Conservation (phyloP, 2,797 vertebrate genomes). For the Crypturellus tataupa region DNA sequence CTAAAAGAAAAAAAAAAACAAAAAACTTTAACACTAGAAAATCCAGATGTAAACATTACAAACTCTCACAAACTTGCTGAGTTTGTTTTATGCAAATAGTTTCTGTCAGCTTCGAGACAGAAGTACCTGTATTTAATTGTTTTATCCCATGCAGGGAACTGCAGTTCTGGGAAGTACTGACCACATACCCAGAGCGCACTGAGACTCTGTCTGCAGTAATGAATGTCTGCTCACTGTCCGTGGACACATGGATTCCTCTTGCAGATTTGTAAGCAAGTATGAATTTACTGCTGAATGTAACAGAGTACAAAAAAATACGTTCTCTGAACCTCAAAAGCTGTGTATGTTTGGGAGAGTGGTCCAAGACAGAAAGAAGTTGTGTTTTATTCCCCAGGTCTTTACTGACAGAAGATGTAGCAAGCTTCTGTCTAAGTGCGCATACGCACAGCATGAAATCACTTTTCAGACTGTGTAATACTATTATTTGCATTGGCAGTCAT, state of each 20-base stretch:
- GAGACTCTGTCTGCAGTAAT: rapidly evolving
- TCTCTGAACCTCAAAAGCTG: not conserved
- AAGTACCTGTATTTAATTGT: not conserved
- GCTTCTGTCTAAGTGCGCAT: not conserved
- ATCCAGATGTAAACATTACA: not conserved
- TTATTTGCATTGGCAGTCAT: not conserved
- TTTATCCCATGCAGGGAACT: not conserved
- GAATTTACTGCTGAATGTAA: not conserved
- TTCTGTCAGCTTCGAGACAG: not conserved
- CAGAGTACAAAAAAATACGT: not conserved
- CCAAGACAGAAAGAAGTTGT: not conserved
- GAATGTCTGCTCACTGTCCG: not conserved
- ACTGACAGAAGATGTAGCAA: not conserved
- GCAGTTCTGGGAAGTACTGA: not conserved
- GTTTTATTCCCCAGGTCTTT: not conserved
- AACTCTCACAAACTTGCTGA: not conserved
- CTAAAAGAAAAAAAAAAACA: not conserved
- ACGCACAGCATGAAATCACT: not conserved
- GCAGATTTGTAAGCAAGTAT: not conserved
- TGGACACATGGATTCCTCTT: not conserved
- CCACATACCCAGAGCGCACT: not conserved
- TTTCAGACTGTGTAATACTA: not conserved
- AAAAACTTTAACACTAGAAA: not conserved
- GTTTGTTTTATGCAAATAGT: not conserved
- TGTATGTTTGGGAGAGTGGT: not conserved